phyloP scores from a whole-genome alignment of 2,888 invertebrate genomes.

The Choristoneura rosaceana region DNA sequence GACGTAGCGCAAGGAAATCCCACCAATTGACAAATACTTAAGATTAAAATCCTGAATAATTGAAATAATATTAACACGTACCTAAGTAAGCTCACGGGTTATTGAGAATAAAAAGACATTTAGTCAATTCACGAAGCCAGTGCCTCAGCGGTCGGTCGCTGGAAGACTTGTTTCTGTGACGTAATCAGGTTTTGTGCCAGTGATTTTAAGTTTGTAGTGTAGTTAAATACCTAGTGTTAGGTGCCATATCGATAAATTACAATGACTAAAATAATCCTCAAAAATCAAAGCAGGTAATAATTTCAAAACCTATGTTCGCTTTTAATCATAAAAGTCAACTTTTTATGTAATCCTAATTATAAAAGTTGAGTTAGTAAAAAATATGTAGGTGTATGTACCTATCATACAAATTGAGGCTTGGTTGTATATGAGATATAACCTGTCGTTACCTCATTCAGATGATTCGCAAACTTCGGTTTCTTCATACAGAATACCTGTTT shows the following conservation, averaged over 20 bases:
- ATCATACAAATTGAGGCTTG: no score
- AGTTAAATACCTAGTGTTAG: background rate
- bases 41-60: background rate
- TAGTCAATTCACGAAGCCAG: background rate
- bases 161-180: conserved; percentile 2
- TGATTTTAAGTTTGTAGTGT: background rate
- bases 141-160: background rate
- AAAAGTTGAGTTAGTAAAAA: no score
- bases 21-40: background rate
- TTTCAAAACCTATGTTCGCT: background rate
- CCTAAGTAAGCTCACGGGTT: background rate
- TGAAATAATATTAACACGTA: background rate
- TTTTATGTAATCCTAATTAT: no score
- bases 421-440: no score
- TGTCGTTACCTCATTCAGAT: no score
- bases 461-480: no score
- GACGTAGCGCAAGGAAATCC: background rate
- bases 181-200: background rate
- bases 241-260: background rate
- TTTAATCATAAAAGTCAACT: background rate
- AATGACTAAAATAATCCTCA: conserved; percentile 6
- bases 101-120: conserved; percentile 7
- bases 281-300: conserved; percentile 15
- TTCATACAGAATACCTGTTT: no score
- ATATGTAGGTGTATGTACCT: no score